These are phyloP conservation scores for Takifugu rubripes DNA, from an alignment of 2,797 vertebrate species.

Conservation along the genomic window DNA sequence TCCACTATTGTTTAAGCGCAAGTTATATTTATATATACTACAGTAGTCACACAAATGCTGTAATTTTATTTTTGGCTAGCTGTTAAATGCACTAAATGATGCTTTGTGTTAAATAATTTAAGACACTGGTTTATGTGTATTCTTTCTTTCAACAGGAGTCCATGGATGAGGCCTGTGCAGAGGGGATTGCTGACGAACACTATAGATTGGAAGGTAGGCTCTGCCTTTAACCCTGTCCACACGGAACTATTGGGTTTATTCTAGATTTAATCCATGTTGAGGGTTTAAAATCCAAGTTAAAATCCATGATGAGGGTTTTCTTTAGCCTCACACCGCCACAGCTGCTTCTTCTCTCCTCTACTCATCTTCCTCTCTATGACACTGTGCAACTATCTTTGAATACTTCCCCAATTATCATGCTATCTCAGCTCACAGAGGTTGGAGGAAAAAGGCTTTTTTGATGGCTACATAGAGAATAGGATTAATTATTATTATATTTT, in stretches of 20 bases:
- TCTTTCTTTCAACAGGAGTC: constrained; percentile 78
- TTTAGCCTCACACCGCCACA: neutral
- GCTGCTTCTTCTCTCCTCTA: constrained; percentile 23
- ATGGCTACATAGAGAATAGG: too few relatives aligned
- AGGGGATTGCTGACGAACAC: constrained; percentile 84
- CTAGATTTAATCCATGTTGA: neutral
- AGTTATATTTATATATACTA: constrained; percentile 21
- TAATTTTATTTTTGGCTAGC: constrained; percentile 50
- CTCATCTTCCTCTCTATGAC: constrained; percentile 38
- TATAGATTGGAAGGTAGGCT: constrained; percentile 92
- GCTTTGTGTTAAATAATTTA: constrained; percentile 44
- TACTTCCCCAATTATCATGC: constrained; percentile 53
- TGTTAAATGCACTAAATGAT: constrained; percentile 24
- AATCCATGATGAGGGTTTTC: too few relatives aligned
- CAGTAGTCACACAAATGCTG: constrained; percentile 11
- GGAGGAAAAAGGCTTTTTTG: constrained; percentile 33
- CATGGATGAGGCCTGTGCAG: constrained; percentile 83
- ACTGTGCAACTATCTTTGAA: constrained; percentile 41
- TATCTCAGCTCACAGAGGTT: constrained; percentile 63
- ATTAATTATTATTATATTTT: too few relatives aligned
- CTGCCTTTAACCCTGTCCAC: neutral
- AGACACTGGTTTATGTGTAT: neutral
- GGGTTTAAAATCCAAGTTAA: too few relatives aligned
- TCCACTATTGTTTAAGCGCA: constrained; percentile 45
- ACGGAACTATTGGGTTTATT: neutral